phyloP scores from a whole-genome alignment of 2,797 vertebrate genomes.

The Gymnopithys bicolor region DNA sequence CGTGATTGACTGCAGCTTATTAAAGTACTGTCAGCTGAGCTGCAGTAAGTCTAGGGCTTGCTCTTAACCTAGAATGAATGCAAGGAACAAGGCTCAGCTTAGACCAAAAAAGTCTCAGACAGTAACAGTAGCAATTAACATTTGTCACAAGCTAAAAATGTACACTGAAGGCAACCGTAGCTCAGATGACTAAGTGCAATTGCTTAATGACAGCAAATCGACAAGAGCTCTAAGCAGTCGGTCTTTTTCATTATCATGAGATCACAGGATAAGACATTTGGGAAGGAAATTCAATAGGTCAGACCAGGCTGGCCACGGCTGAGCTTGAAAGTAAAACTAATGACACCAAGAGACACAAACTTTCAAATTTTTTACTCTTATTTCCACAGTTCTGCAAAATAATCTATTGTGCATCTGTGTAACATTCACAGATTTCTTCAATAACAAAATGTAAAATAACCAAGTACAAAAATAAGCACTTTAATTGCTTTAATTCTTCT shows the following conservation, averaged over 20 bases:
- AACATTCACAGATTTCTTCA: not conserved
- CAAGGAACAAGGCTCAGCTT: not conserved
- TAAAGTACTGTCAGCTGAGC: not conserved
- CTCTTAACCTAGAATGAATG: not conserved
- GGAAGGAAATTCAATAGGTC: slow-evolving; percentile 35
- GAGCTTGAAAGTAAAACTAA: not conserved
- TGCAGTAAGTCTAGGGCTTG: not conserved
- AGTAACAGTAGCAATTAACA: not conserved
- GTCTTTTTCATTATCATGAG: not conserved
- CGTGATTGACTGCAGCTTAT: not conserved
- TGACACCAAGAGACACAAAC: not conserved
- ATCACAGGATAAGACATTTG: not conserved
- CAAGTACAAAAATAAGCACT: not conserved
- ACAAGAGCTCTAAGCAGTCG: not conserved
- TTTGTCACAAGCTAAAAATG: not conserved
- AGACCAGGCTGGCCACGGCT: not conserved
- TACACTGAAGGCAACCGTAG: not conserved
- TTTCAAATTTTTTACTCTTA: slow-evolving; percentile 12
- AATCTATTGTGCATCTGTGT: not conserved
- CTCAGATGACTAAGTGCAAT: slow-evolving; percentile 1
- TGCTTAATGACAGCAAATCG: not conserved
- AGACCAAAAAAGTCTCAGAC: not conserved
- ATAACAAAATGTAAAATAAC: not conserved
- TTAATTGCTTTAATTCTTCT: not conserved
- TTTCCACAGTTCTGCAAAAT: not conserved